These are phyloP conservation scores for Synergus umbraculus DNA, from an alignment of 2,888 invertebrate species.

Conservation along the genomic window DNA sequence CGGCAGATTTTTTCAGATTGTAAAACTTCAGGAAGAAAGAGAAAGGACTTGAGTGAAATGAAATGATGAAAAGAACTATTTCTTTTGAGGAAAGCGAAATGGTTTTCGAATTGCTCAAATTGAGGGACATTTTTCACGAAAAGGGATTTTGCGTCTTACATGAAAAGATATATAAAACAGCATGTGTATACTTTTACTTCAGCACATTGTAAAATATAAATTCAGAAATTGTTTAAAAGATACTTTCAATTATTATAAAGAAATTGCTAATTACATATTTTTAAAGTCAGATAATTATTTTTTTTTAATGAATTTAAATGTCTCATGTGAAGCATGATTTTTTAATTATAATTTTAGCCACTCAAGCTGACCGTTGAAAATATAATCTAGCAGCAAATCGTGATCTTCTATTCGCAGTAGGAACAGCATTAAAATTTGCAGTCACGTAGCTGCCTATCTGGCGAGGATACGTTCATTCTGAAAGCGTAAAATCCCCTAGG, in stretches of 20 bases:
- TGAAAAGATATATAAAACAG: neutral
- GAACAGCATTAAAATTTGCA: constrained; percentile 54
- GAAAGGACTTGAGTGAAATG: neutral
- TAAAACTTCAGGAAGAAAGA: neutral
- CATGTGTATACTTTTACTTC: neutral
- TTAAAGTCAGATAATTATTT: no score
- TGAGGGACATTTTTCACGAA: neutral
- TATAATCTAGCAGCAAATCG: constrained; percentile 14
- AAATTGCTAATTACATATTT: no score
- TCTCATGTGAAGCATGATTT: neutral
- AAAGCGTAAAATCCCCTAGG: constrained; percentile 55
- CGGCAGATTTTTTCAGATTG: neutral
- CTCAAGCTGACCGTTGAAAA: neutral
- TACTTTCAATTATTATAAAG: no score
- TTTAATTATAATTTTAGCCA: neutral
- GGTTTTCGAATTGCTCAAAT: neutral
- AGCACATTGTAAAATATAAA: no score
- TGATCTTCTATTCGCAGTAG: constrained; percentile 13
- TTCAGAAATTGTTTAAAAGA: no score
- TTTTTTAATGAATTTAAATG: neutral
- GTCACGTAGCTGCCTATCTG: constrained; percentile 58
- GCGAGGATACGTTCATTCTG: constrained; percentile 48
- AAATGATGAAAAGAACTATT: neutral
- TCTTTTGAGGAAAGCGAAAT: neutral
- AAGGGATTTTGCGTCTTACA: neutral